These are phyloP conservation scores for Pyrochroa serraticornis DNA, from an alignment of 2,888 invertebrate genomes.

Conservation along the genomic window DNA sequence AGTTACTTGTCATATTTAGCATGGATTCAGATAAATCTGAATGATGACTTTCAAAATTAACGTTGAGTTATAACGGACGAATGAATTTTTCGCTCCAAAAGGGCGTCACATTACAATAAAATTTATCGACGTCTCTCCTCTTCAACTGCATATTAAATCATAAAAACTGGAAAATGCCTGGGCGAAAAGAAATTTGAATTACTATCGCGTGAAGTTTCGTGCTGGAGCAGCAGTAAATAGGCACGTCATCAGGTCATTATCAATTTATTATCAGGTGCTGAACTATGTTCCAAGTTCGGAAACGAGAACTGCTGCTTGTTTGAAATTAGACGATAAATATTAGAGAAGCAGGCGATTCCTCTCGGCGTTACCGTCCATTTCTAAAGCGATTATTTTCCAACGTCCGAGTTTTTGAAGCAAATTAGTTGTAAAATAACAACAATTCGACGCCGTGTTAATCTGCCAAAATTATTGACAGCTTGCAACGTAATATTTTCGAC, in stretches of 20 bases:
- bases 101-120: too few relatives aligned
- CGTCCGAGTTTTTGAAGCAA: too few relatives aligned
- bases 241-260: constrained; percentile 26
- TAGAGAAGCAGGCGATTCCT: constrained; percentile 14
- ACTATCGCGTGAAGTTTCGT: constrained; percentile 14
- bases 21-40: too few relatives aligned
- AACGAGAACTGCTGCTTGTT: constrained; percentile 17
- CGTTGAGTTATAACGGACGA: too few relatives aligned
- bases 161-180: constrained; percentile 5
- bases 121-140: too few relatives aligned
- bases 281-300: constrained; percentile 19
- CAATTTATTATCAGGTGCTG: constrained; percentile 25
- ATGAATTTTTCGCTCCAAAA: too few relatives aligned
- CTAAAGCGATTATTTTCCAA: background rate
- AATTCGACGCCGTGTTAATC: too few relatives aligned
- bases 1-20: too few relatives aligned
- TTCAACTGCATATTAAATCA: background rate
- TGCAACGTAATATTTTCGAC: constrained; percentile 4
- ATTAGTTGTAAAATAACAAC: too few relatives aligned
- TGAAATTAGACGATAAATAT: constrained; percentile 26
- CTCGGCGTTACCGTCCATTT: constrained; percentile 4
- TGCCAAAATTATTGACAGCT: too few relatives aligned
- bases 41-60: too few relatives aligned
- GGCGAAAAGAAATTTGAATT: constrained; percentile 12
- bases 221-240: constrained; percentile 16